Evolutionary conservation across 2,888 invertebrate species (phyloP), one percentile per base, ranked within the genome.

Genomic region (Trichogramma evanescens): DNA sequence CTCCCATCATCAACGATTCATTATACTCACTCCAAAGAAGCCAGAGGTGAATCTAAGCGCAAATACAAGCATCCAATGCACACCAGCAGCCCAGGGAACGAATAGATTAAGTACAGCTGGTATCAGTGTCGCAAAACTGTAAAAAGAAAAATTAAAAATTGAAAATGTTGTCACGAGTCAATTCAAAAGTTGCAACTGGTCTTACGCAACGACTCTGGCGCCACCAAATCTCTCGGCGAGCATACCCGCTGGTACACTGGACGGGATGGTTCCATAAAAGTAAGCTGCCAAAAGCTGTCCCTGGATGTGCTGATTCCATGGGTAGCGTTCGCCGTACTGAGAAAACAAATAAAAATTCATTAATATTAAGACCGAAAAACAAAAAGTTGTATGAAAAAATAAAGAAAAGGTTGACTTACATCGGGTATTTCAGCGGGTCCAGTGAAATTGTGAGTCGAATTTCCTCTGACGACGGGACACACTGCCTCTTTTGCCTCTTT

Each of bases 151-250:
- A 45, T 13, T 7, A 7, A 39, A 26, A 46, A 42, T 50, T 13
- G 10, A 48, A 48, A 10, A 13, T 48, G 46, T 48, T 48, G 26
- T 26, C 5, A 10, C 48, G 48, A 2, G 26, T 26, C 3, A 26
- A 26, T 26, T 26, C 1, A 26, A 26, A 26, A 26, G 26, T 26
- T 26, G 6, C n/a, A 51, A 10, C 10, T 51, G 26, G 62, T 73
- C 74, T 72, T 65, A 77, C 77, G 75, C 76, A 6, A 77, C 77
- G 13, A 78, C 75, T 70, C 66, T 73, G 4, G 77, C 67, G 39
- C 78, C 78, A 6, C 78, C 78, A 43, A 74, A 76, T 66, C 72
- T 75, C 53, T 78, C 78, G 9, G 78, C 76, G 38, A 77, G 59
- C 45, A 74, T 65, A 10, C 77, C 77, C 6, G 72, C 70, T 3